phyloP scores from a whole-genome alignment of 2,888 invertebrate genomes.

The Cataglyphis altisquamis region DNA sequence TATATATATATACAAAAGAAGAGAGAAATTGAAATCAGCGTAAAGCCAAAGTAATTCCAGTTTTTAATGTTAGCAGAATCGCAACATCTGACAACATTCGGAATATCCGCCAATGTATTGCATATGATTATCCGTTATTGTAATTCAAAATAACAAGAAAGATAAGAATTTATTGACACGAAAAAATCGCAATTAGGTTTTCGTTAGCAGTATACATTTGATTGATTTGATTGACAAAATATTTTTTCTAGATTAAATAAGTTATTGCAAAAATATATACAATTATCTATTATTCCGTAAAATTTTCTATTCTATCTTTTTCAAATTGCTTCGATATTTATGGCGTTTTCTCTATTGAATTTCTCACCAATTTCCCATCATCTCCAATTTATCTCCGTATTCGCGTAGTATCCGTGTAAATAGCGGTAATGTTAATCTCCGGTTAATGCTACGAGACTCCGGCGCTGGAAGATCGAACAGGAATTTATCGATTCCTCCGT shows the following conservation, averaged over 20 bases:
- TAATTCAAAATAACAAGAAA: constrained; percentile 36
- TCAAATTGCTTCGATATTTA: not conserved
- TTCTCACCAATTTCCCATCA: constrained; percentile 20
- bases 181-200: constrained; percentile 47
- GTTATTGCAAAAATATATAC: not conserved
- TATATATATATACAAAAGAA: not conserved
- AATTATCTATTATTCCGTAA: not conserved
- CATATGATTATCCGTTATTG: not conserved
- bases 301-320: not conserved
- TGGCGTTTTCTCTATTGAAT: constrained; percentile 1
- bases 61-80: not conserved
- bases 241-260: not conserved
- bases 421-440: constrained; percentile 56
- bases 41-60: not conserved
- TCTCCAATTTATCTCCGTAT: constrained; percentile 15
- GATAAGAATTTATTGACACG: constrained; percentile 30
- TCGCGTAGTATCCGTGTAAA: constrained; percentile 37
- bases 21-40: not conserved
- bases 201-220: constrained; percentile 53
- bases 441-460: constrained; percentile 44
- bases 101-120: not conserved
- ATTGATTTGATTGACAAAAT: not conserved
- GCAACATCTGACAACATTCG: not conserved
- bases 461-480: constrained; percentile 25
- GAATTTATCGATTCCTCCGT: constrained; percentile 48